Conservation (phyloP, 1,140 invertebrate genomes). For the Hyphantria cunea region DNA sequence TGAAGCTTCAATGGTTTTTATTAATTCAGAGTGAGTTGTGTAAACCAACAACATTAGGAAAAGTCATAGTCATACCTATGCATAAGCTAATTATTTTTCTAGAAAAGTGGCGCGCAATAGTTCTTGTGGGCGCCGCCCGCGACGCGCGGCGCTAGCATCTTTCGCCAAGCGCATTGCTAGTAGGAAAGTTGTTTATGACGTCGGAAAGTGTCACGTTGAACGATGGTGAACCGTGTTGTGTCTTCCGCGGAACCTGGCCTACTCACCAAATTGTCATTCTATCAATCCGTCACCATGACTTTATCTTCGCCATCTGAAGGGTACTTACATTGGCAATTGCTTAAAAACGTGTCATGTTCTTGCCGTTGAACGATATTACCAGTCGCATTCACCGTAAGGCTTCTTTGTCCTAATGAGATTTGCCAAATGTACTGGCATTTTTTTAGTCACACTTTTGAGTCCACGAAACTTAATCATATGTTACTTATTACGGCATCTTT, state of each 20-base stretch:
- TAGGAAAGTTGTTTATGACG: constrained; percentile 80
- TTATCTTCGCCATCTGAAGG: constrained; percentile 57
- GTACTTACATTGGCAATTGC: constrained; percentile 36
- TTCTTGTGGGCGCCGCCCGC: constrained; percentile 48
- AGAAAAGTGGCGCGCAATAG: constrained; percentile 65
- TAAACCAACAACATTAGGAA: constrained; percentile 36
- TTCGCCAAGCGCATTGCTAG: constrained; percentile 69
- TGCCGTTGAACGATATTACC: constrained; percentile 50
- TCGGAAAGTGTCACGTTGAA: constrained; percentile 79
- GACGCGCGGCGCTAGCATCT: constrained; percentile 57
- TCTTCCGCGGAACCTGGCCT: constrained; percentile 74
- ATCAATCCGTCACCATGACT: constrained; percentile 75
- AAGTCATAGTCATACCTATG: constrained; percentile 45
- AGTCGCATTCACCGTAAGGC: constrained; percentile 40
- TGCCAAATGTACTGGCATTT: constrained; percentile 8
- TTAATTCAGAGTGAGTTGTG: constrained; percentile 15
- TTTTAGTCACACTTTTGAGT: constrained; percentile 9
- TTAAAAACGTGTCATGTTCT: constrained; percentile 34
- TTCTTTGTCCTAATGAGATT: constrained; percentile 35
- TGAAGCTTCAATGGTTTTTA: too few relatives aligned
- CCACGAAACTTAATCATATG: constrained; percentile 1
- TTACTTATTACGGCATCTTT: constrained; percentile 15
- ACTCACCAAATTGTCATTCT: constrained; percentile 78
- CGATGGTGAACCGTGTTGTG: constrained; percentile 73
- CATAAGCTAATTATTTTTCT: constrained; percentile 55